Evolutionary conservation across 2,797 vertebrate genomes (phyloP).

Genomic region (Balearica regulorum): DNA sequence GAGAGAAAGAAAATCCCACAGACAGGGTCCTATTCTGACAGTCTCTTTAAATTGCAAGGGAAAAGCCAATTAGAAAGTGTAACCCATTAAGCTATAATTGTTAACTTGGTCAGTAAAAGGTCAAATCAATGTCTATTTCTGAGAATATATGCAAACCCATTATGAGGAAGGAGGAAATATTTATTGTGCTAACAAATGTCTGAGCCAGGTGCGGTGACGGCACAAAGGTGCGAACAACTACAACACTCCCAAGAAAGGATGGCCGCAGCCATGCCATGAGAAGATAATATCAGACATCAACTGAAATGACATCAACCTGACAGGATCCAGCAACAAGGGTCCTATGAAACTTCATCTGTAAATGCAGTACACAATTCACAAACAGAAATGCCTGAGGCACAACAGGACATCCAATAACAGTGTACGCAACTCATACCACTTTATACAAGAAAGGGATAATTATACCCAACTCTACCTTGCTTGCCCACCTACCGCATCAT

Average conservation of each 20-base stretch:
- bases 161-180: not conserved
- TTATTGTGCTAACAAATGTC: not conserved
- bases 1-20: not conserved
- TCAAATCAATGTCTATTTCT: not conserved
- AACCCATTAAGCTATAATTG: not conserved
- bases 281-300: not conserved
- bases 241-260: not conserved
- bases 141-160: not conserved
- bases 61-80: not conserved
- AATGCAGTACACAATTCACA: not conserved
- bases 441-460: not conserved
- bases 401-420: not conserved
- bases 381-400: not conserved
- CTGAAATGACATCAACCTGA: accelerated
- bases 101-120: not conserved
- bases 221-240: not conserved
- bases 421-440: not conserved
- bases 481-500: not conserved
- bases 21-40: not conserved
- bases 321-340: not conserved
- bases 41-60: not conserved
- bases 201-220: not conserved
- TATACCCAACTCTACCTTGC: not conserved
- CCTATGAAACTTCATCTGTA: not conserved
- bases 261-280: not conserved